Conservation (phyloP, 1,140 invertebrate species). For the Sinella curviseta region DNA sequence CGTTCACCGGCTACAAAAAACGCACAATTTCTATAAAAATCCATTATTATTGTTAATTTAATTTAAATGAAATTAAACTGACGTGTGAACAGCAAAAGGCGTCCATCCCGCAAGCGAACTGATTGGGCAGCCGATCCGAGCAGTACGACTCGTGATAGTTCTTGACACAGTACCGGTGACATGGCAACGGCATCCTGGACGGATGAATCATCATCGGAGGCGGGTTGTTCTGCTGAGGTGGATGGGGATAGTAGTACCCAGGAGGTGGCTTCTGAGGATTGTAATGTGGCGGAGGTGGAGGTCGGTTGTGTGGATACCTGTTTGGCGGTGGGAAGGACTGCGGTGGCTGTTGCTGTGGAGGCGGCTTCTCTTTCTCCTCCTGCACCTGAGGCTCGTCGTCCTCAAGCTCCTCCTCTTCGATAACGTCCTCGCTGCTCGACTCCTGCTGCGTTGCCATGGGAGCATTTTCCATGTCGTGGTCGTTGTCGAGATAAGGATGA, state of each 20-base stretch:
- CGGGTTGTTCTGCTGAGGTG: conserved; percentile 5
- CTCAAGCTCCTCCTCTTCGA: neutral
- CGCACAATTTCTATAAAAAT: neutral
- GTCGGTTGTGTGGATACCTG: conserved; percentile 20
- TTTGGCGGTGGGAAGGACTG: conserved; percentile 17
- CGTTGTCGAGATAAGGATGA: conserved; percentile 55
- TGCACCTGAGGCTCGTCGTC: neutral
- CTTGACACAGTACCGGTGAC: neutral
- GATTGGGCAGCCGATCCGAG: conserved; percentile 9
- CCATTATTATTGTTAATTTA: too few relatives aligned
- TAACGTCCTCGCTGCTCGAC: neutral
- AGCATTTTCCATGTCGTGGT: neutral
- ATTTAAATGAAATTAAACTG: neutral
- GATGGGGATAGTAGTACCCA: conserved; percentile 30
- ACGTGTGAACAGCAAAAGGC: conserved; percentile 51
- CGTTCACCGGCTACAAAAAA: neutral
- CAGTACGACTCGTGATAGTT: neutral
- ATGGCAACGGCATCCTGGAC: neutral
- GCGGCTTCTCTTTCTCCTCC: neutral
- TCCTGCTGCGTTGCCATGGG: neutral
- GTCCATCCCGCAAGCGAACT: conserved; percentile 50
- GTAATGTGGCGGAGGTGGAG: conserved; percentile 21
- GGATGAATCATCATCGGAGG: conserved; percentile 7
- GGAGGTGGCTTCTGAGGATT: conserved; percentile 26
- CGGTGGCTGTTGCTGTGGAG: neutral